These are phyloP conservation scores for Lamproptera curius DNA, from an alignment of 2,888 invertebrate species.

Conservation along the genomic window DNA sequence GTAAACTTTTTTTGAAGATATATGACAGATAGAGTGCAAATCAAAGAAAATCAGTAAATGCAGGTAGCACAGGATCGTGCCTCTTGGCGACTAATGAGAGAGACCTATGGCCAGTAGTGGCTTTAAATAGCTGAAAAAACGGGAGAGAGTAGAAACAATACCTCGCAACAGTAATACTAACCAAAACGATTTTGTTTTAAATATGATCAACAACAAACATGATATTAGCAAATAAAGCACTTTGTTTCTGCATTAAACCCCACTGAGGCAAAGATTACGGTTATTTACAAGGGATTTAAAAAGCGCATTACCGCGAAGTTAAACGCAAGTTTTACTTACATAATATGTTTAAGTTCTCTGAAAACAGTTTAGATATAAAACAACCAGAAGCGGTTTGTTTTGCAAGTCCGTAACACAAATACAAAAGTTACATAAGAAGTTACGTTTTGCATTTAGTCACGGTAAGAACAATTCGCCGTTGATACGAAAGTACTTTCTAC, in stretches of 20 bases:
- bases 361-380: constrained; percentile 17
- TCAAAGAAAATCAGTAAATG: too few species aligned
- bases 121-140: too few species aligned
- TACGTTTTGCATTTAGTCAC: constrained; percentile 9
- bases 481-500: not conserved
- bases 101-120: too few species aligned
- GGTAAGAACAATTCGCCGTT: not conserved
- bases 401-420: constrained; percentile 10
- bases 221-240: not conserved
- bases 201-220: too few species aligned
- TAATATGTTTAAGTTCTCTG: constrained; percentile 18
- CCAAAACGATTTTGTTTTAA: too few species aligned
- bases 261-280: not conserved
- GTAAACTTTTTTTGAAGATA: too few species aligned
- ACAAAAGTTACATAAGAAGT: constrained; percentile 8
- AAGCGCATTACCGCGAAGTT: not conserved
- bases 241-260: too few species aligned
- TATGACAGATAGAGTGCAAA: too few species aligned
- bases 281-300: not conserved
- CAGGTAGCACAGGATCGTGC: too few species aligned
- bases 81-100: too few species aligned
- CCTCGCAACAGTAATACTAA: too few species aligned
- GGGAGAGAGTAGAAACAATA: too few species aligned
- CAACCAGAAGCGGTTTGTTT: constrained; percentile 14
- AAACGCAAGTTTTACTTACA: constrained; percentile 7